Evolutionary conservation across 1,140 invertebrate genomes (phyloP), one percentile per base, ranked within the genome.

Genomic region (Pachyrhynchus sulphureomaculatus): DNA sequence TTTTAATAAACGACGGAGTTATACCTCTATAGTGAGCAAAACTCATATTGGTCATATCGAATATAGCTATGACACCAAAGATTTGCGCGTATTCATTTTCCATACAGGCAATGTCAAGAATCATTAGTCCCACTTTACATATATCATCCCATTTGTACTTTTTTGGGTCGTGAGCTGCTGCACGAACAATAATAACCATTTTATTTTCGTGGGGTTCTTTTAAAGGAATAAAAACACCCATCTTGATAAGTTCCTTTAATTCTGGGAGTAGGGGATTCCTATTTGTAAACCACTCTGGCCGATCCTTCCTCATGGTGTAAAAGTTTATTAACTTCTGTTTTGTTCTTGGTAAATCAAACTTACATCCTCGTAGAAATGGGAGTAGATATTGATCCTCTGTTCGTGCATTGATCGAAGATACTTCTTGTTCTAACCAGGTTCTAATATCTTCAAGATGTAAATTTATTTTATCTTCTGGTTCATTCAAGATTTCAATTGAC

Each of bases 171-270:
- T 87, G 82, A 0, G 72, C 78, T 2, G 80, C 78, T 1, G 80
- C 77, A 17, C 84, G 76, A 41, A 86, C 78, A 8, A 88, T 72
- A 1, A 87, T 72, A 0, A 87, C 79, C 78, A 65, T 79, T 70
- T 23, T 74, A 63, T 68, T 86, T 78, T 61, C 76, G 9, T 66
- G 56, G 18, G 59, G 26, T n/a, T 74, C 72, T 24, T 73, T 75
- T 17, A 88, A 68, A 1, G 85, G 85, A 0, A 88, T 66, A 65
- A 86, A 82, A 3, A 83, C 75, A 55, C 85, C 86, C 1, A 86
- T 44, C 24, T 81, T 66, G 0, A 85, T 75, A 1, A 88, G 62
- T 52, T 84, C 81, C 60, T 81, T 79, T 15, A 87, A 57, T 70
- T 82, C 78, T 1, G 81, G 79, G 10, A 81, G 61, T n/a, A 75